Conservation (phyloP, 2,797 vertebrate species). For the Sebastes jordani region DNA sequence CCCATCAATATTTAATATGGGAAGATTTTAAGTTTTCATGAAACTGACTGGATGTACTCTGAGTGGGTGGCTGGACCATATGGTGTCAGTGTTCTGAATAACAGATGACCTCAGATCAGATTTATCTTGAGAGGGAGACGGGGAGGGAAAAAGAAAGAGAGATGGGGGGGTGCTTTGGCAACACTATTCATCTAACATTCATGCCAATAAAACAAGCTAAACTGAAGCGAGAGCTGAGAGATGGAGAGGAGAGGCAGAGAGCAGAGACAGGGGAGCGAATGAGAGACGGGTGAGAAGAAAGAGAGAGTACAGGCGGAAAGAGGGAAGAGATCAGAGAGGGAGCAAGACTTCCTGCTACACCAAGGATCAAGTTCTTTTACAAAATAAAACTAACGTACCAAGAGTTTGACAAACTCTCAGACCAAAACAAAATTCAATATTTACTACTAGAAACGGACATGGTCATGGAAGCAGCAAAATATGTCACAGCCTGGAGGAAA, state of each 20-base stretch:
- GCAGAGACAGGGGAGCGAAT: neutral
- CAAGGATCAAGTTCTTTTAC: slow-evolving; percentile 2
- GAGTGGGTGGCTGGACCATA: slow-evolving; percentile 75
- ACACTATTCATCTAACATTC: slow-evolving; percentile 62
- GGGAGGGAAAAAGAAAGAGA: slow-evolving; percentile 44
- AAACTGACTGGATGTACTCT: slow-evolving; percentile 59
- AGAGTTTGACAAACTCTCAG: neutral
- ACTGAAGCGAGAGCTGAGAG: slow-evolving; percentile 6
- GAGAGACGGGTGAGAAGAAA: slow-evolving; percentile 5
- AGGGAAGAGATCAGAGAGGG: neutral
- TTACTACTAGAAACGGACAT: slow-evolving; percentile 9
- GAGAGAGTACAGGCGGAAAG: neutral
- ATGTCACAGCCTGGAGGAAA: slow-evolving; percentile 11
- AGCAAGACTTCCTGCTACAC: neutral
- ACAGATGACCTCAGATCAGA: slow-evolving; percentile 78
- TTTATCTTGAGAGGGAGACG: slow-evolving; percentile 66
- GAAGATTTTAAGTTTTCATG: slow-evolving; percentile 77
- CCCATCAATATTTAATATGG: slow-evolving; percentile 72
- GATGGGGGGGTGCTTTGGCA: slow-evolving; percentile 58
- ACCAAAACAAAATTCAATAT: slow-evolving; percentile 16
- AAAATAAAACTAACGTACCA: slow-evolving; percentile 2
- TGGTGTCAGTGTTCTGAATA: slow-evolving; percentile 78
- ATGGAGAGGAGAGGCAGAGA: neutral
- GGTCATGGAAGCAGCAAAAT: neutral
- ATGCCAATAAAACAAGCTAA: slow-evolving; percentile 68